A percentile compares a stretch with the other conserved stretches of the same genome.
These are phyloP conservation scores for Porites divaricata DNA, from an alignment of 92 coral and sea anemone species.

Conservation along the genomic window DNA sequence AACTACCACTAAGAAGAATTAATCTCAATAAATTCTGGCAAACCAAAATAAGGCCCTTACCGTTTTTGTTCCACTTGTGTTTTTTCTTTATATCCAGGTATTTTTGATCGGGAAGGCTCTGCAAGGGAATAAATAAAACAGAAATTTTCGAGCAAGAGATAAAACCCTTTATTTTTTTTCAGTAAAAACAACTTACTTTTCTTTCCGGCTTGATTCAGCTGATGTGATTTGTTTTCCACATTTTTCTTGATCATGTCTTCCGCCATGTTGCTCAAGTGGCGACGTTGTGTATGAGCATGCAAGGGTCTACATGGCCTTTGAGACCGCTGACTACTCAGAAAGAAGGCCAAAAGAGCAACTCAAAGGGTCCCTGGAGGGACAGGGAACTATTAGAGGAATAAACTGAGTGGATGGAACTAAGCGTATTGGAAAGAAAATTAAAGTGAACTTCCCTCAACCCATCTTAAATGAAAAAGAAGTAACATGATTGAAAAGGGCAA, in stretches of 20 bases:
- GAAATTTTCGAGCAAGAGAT: neutral
- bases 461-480: constrained; percentile 64
- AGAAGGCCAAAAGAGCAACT: neutral
- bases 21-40: neutral
- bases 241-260: neutral
- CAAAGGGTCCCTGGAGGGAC: constrained; percentile 5
- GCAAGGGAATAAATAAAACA: neutral
- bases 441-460: constrained; percentile 7
- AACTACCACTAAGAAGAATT: neutral
- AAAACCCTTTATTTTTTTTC: neutral
- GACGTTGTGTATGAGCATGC: neutral
- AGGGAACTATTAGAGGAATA: constrained; percentile 16
- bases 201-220: constrained; percentile 15
- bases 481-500: constrained; percentile 67
- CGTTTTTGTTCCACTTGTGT: constrained; percentile 11
- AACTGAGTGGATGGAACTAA: constrained; percentile 55
- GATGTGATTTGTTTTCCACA: neutral
- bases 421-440: constrained; percentile 50
- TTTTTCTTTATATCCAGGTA: neutral
- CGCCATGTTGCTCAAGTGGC: constrained; percentile 23
- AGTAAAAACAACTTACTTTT: constrained; percentile 1
- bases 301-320: too few species aligned
- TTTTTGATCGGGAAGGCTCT: constrained; percentile 16
- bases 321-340: too few species aligned
- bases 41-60: neutral